Conservation (phyloP, 2,797 vertebrate species). For the Dicrostonyx torquatus region DNA sequence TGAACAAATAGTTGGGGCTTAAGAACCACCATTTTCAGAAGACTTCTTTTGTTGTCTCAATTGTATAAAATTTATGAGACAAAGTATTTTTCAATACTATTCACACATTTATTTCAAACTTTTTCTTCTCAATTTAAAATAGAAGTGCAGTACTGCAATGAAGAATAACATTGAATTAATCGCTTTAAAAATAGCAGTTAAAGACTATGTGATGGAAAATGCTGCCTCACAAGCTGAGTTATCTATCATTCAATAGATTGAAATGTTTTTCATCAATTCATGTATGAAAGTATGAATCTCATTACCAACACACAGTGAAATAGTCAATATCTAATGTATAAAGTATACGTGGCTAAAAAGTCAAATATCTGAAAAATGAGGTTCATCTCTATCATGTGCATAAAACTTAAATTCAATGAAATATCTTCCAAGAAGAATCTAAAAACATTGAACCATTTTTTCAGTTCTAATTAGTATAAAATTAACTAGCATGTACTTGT, state of each 20-base stretch:
- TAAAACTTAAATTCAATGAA: conserved; percentile 54
- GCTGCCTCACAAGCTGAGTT: neutral
- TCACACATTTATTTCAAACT: neutral
- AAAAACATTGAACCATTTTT: conserved; percentile 40
- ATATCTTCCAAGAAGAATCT: neutral
- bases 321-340: conserved; percentile 17
- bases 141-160: conserved; percentile 16
- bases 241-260: conserved; percentile 16
- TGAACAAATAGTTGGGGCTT: neutral
- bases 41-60: conserved; percentile 5
- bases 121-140: conserved; percentile 49
- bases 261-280: conserved; percentile 55
- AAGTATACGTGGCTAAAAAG: conserved; percentile 44
- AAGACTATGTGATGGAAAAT: conserved; percentile 24
- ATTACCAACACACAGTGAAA: conserved; percentile 24
- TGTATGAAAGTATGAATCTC: conserved; percentile 41
- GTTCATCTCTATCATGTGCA: conserved; percentile 10
- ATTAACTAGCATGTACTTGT: conserved; percentile 23
- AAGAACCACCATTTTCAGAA: conserved; percentile 22
- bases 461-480: conserved; percentile 27
- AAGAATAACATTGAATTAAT: conserved; percentile 58
- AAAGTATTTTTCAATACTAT: conserved; percentile 15
- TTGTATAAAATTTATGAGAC: conserved; percentile 9
- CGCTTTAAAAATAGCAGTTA: conserved; percentile 44
- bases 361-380: conserved; percentile 35